These are phyloP conservation scores for Amia ocellicauda DNA, from an alignment of 2,113 vertebrate species.

Conservation along the genomic window DNA sequence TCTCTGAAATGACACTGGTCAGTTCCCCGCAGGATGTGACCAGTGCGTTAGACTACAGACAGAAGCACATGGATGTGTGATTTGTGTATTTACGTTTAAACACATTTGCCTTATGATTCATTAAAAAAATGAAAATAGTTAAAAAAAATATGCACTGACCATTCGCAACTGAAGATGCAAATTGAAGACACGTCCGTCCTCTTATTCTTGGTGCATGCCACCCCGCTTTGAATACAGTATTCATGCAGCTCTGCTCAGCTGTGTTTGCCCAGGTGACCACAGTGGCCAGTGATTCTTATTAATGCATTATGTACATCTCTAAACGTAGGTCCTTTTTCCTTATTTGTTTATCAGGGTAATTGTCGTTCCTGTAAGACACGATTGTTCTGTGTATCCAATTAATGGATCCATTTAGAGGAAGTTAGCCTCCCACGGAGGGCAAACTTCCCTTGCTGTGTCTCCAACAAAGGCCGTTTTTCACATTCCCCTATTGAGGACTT, in stretches of 20 bases:
- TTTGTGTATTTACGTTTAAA: too few relatives aligned
- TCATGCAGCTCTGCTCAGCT: neutral
- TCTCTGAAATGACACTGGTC: too few relatives aligned
- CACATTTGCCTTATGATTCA: too few relatives aligned
- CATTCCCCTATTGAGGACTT: slow-evolving; percentile 19
- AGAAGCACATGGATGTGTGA: too few relatives aligned
- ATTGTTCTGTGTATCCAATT: slow-evolving; percentile 2
- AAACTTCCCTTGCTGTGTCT: slow-evolving; percentile 21
- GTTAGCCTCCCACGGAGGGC: slow-evolving; percentile 49
- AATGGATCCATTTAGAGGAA: slow-evolving; percentile 16
- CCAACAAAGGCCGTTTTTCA: slow-evolving; percentile 9
- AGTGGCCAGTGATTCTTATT: neutral
- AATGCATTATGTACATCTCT: slow-evolving; percentile 12
- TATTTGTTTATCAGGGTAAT: slow-evolving; percentile 11
- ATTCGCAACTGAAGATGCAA: too few relatives aligned
- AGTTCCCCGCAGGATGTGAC: too few relatives aligned
- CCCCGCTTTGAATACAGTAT: too few relatives aligned
- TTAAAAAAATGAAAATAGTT: too few relatives aligned
- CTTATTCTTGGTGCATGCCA: too few relatives aligned
- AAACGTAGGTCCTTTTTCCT: neutral
- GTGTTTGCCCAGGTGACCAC: slow-evolving; percentile 10
- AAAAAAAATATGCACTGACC: too few relatives aligned
- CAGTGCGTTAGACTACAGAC: too few relatives aligned
- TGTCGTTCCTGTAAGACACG: slow-evolving; percentile 14
- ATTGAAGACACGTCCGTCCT: too few relatives aligned